Conservation (phyloP, 2,113 vertebrate genomes). For the Syngnathus typhle region DNA sequence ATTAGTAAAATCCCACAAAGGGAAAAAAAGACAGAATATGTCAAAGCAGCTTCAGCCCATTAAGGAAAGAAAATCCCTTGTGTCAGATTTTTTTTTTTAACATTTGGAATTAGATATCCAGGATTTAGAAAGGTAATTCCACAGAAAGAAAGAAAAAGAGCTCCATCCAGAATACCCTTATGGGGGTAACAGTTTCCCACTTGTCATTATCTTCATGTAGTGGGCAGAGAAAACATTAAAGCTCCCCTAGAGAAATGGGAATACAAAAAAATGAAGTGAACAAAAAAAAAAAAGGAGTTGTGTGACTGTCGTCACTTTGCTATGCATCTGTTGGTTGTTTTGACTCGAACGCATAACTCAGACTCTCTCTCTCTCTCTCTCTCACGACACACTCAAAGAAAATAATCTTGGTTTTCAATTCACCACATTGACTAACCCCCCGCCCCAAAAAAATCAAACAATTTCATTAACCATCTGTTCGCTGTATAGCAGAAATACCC, state of each 20-base stretch:
- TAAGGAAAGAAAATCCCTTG: slow-evolving; percentile 46
- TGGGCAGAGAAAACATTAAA: slow-evolving; percentile 48
- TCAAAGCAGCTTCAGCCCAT: slow-evolving; percentile 63
- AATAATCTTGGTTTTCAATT: no score
- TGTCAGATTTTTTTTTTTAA: slow-evolving; percentile 29
- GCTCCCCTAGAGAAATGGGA: slow-evolving; percentile 41
- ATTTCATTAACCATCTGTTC: slow-evolving; percentile 22
- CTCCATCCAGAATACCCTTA: slow-evolving; percentile 60
- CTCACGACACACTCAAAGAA: slow-evolving; percentile 15
- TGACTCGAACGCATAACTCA: slow-evolving; percentile 15
- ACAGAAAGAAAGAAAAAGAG: slow-evolving; percentile 59
- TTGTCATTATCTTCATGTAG: slow-evolving; percentile 53
- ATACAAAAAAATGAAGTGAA: slow-evolving; percentile 40
- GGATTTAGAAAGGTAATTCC: slow-evolving; percentile 67
- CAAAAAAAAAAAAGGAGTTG: slow-evolving; percentile 52
- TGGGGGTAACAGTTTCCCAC: slow-evolving; percentile 37
- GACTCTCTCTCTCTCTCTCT: slow-evolving; percentile 9
- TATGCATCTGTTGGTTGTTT: slow-evolving; percentile 43
- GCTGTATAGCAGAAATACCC: slow-evolving; percentile 9
- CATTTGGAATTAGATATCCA: slow-evolving; percentile 50
- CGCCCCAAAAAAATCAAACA: background rate
- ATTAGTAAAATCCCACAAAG: slow-evolving; percentile 64
- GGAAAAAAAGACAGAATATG: slow-evolving; percentile 46
- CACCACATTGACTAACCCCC: no score
- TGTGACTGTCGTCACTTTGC: slow-evolving; percentile 44